These are phyloP conservation scores for Heterocephalus glaber DNA, from an alignment of 2,113 vertebrate genomes.

Conservation along the genomic window DNA sequence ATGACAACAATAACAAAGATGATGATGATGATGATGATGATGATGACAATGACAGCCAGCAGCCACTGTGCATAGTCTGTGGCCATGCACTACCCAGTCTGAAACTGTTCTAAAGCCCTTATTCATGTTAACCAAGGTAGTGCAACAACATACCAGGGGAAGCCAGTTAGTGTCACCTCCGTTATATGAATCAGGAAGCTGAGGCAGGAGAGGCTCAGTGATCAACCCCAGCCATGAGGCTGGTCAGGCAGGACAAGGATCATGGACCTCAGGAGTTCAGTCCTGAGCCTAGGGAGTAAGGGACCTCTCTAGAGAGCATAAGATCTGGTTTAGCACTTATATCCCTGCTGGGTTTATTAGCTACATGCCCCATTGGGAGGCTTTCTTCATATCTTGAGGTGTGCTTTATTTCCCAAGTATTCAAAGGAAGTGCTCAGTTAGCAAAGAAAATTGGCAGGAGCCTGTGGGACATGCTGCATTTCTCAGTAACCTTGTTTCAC, in stretches of 20 bases:
- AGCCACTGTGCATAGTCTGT: no score
- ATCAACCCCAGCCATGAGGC: accelerated
- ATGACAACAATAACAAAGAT: neutral
- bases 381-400: no score
- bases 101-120: neutral
- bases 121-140: accelerated
- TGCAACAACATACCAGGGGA: neutral
- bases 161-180: neutral
- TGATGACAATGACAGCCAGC: accelerated
- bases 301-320: neutral
- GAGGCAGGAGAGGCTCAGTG: neutral
- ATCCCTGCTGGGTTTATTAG: neutral
- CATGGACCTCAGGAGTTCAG: neutral
- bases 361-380: neutral
- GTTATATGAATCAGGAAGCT: neutral
- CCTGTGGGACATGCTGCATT: neutral
- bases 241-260: neutral
- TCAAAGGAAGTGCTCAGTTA: neutral
- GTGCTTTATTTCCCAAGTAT: neutral
- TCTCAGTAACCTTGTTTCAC: neutral
- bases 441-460: neutral
- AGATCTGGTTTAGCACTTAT: neutral
- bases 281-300: accelerated
- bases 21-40: neutral
- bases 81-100: accelerated